Evolutionary conservation across 2,888 invertebrate species (phyloP).

Genomic region (Rhagium mordax): DNA sequence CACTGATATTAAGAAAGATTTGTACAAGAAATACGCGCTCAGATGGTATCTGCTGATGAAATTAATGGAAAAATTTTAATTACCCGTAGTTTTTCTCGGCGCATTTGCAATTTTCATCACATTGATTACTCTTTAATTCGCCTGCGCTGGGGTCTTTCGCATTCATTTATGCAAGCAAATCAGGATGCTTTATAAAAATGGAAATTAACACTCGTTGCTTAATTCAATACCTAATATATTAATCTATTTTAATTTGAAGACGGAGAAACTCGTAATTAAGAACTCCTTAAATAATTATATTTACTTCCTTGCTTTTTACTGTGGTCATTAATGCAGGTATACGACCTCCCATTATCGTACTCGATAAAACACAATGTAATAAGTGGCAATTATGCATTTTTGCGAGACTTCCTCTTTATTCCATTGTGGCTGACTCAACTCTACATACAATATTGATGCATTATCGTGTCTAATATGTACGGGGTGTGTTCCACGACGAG

Average conservation of each 20-base stretch:
- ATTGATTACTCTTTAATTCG: conserved; percentile 41
- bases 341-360: conserved; percentile 4
- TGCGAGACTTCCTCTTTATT: not conserved
- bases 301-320: conserved; percentile 6
- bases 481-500: no score
- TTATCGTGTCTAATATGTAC: no score
- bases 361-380: conserved; percentile 10
- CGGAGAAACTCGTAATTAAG: conserved; percentile 25
- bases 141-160: conserved; percentile 29
- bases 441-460: not conserved
- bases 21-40: conserved; percentile 33
- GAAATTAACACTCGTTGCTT: conserved; percentile 29
- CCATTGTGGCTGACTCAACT: not conserved
- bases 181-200: conserved; percentile 39
- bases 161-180: conserved; percentile 34
- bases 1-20: conserved; percentile 38
- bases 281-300: conserved; percentile 25
- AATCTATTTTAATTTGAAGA: conserved; percentile 30
- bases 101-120: conserved; percentile 33
- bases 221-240: conserved; percentile 36
- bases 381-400: not conserved
- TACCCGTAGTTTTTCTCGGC: conserved; percentile 34
- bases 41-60: conserved; percentile 32
- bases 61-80: conserved; percentile 45
- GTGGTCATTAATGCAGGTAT: conserved; percentile 4